phyloP scores from a whole-genome alignment of 2,888 invertebrate species.

The Orthonychiurus folsomi region DNA sequence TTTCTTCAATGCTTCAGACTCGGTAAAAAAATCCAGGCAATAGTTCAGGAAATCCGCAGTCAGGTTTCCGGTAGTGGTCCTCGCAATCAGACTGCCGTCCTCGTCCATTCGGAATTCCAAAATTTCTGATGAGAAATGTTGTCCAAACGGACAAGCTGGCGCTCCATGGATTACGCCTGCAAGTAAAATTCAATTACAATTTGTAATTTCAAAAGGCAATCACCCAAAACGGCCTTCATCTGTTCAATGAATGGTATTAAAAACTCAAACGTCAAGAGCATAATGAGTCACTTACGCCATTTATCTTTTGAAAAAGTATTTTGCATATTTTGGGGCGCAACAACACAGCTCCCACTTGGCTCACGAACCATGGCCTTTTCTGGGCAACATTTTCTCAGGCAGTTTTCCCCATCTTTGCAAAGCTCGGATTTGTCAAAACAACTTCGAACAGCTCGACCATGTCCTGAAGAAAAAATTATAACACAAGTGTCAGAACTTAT shows the following conservation, averaged over 20 bases:
- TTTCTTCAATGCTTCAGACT: slow-evolving; percentile 10
- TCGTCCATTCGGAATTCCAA: slow-evolving; percentile 20
- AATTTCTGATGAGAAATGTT: slow-evolving; percentile 17
- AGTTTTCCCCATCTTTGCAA: slow-evolving; percentile 16
- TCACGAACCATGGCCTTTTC: slow-evolving; percentile 17
- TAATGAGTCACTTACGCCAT: slow-evolving; percentile 14
- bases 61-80: slow-evolving; percentile 7
- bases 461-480: slow-evolving; percentile 22
- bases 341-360: slow-evolving; percentile 2
- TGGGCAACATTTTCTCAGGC: slow-evolving; percentile 35
- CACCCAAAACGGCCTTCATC: too few relatives aligned
- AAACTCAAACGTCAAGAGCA: neutral
- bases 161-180: slow-evolving; percentile 30
- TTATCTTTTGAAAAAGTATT: slow-evolving; percentile 7
- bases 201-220: too few relatives aligned
- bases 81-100: slow-evolving; percentile 26
- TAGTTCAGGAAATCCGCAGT: slow-evolving; percentile 29
- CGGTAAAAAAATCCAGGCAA: slow-evolving; percentile 35
- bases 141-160: slow-evolving; percentile 32
- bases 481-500: too few relatives aligned
- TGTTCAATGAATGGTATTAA: slow-evolving; percentile 4
- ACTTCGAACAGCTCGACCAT: slow-evolving; percentile 30
- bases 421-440: slow-evolving; percentile 36
- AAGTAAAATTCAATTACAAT: slow-evolving; percentile 8
- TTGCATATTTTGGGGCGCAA: neutral